phyloP scores from a whole-genome alignment of 2,113 vertebrate genomes.

The Melanocharis versteri region DNA sequence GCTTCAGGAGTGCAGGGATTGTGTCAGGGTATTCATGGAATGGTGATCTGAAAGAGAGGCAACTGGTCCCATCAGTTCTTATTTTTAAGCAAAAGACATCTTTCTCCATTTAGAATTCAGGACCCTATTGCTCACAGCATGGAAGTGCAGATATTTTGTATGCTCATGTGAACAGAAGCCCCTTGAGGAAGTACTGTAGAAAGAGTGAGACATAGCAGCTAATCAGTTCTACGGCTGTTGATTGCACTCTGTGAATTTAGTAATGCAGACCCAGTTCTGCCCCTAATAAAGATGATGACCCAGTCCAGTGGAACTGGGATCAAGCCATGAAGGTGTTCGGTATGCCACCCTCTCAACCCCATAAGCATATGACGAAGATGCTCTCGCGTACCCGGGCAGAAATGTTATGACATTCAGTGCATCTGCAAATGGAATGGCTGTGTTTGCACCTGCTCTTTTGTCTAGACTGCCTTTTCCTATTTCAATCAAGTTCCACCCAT shows the following conservation, averaged over 20 bases:
- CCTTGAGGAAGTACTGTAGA: neutral
- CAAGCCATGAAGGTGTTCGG: neutral
- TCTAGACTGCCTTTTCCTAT: slow-evolving; percentile 51
- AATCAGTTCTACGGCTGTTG: neutral
- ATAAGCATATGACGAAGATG: neutral
- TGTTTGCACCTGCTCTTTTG: slow-evolving; percentile 50
- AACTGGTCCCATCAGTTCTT: neutral
- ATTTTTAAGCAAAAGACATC: neutral
- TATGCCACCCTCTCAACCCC: neutral
- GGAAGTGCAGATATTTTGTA: neutral
- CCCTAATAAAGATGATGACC: neutral
- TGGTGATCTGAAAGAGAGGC: neutral
- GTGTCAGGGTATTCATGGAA: neutral
- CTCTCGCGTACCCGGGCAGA: neutral
- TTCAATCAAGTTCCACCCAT: slow-evolving; percentile 35
- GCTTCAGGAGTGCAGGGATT: neutral
- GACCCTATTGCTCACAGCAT: neutral
- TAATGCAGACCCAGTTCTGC: neutral
- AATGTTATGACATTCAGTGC: neutral
- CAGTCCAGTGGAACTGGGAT: neutral
- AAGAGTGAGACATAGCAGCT: neutral
- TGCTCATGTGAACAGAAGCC: neutral
- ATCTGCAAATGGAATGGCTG: slow-evolving; percentile 43
- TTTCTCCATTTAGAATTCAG: neutral
- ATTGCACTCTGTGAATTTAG: neutral